Percentiles rank a stretch among this genome's conserved stretches.
Evolutionary conservation across 2,113 vertebrate species (phyloP).

Genomic region (Axis porcinus): DNA sequence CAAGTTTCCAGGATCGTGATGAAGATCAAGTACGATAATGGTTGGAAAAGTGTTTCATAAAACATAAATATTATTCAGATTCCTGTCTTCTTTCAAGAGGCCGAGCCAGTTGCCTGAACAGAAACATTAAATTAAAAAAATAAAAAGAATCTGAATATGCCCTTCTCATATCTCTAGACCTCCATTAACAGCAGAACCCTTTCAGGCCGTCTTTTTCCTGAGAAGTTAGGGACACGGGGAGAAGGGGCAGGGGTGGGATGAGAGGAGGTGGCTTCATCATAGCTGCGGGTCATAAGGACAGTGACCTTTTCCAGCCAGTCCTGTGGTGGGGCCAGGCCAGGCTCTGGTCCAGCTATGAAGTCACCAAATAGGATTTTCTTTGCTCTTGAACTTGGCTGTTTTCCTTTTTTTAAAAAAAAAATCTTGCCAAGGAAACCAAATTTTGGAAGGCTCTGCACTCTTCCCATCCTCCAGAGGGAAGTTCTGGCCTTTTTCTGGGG

Average conservation of each 20-base stretch:
- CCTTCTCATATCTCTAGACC: not conserved
- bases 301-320: not conserved
- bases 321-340: not conserved
- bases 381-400: not conserved
- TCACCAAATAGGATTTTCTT: slow-evolving; percentile 20
- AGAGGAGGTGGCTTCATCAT: not conserved
- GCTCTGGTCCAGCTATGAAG: not conserved
- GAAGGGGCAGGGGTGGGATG: too few relatives aligned
- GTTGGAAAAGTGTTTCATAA: not conserved
- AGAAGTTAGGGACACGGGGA: not conserved
- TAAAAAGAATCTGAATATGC: not conserved
- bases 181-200: not conserved
- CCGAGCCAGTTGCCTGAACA: not conserved
- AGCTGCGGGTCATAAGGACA: not conserved
- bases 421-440: not conserved
- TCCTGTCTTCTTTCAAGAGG: not conserved
- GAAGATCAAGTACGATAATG: not conserved
- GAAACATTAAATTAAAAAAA: not conserved
- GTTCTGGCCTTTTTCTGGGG: not conserved
- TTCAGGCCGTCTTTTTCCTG: not conserved
- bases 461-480: not conserved
- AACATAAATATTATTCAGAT: not conserved
- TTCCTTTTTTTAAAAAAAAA: not conserved
- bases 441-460: not conserved
- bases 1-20: not conserved